Evolutionary conservation across 2,888 invertebrate species (phyloP).

Genomic region (Parnassius glacialis): DNA sequence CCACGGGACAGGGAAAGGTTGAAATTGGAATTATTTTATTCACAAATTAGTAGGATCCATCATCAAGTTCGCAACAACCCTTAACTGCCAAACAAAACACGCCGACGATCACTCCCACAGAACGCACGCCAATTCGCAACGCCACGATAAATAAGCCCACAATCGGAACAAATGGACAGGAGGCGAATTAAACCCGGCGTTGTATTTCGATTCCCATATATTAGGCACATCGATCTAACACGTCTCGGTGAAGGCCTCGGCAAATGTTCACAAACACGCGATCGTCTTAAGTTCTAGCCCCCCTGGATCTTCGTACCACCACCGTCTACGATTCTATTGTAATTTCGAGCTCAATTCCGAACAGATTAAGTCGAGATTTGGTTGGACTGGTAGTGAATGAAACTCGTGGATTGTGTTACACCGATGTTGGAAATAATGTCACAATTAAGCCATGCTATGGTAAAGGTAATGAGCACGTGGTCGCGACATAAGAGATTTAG

Average conservation of each 20-base stretch:
- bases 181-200: constrained; percentile 72
- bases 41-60: background rate
- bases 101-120: constrained; percentile 34
- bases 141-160: constrained; percentile 71
- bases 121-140: constrained; percentile 51
- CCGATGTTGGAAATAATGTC: background rate
- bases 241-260: constrained; percentile 68
- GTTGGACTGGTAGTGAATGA: constrained; percentile 17
- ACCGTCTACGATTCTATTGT: constrained; percentile 1
- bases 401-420: constrained; percentile 11
- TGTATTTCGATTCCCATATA: constrained; percentile 74
- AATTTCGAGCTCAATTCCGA: constrained; percentile 17
- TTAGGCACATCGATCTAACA: constrained; percentile 76
- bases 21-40: too few relatives aligned
- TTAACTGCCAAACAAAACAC: constrained; percentile 25
- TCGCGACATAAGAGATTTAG: too few relatives aligned
- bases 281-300: constrained; percentile 59
- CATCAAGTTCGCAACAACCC: background rate
- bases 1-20: too few relatives aligned
- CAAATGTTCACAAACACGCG: constrained; percentile 70
- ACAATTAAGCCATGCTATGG: background rate
- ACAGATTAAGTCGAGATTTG: constrained; percentile 23
- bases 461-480: too few relatives aligned
- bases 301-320: constrained; percentile 10
- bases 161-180: constrained; percentile 79